Percentiles rank a stretch among this genome's conserved stretches.
phyloP scores from a whole-genome alignment of 1,140 invertebrate species.

The Diachasmimorpha longicaudata region DNA sequence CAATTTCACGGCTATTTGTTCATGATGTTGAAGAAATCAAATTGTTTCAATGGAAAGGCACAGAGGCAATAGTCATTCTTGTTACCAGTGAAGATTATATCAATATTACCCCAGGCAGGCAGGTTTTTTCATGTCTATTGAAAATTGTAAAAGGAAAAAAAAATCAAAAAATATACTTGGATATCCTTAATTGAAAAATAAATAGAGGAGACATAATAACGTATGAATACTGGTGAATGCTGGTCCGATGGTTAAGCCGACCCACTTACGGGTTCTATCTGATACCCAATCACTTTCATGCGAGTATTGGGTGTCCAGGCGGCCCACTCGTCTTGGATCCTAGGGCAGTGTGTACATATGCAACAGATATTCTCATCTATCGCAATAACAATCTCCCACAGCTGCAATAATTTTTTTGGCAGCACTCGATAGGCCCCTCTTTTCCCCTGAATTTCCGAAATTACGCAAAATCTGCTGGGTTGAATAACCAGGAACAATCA shows the following conservation, averaged over 20 bases:
- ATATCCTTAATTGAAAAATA: neutral
- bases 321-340: constrained; percentile 21
- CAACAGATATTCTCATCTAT: neutral
- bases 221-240: constrained; percentile 10
- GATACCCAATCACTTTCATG: constrained; percentile 38
- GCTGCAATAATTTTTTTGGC: neutral
- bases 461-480: neutral
- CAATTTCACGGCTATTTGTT: too few species aligned
- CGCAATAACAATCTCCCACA: neutral
- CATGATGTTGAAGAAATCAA: too few species aligned
- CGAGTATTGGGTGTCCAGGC: constrained; percentile 13
- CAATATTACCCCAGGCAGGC: too few species aligned
- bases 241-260: constrained; percentile 14
- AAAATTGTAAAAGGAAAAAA: too few species aligned
- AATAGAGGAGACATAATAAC: neutral
- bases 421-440: neutral
- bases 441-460: neutral
- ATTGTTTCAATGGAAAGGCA: too few species aligned
- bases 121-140: too few species aligned
- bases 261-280: constrained; percentile 37
- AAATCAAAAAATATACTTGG: too few species aligned
- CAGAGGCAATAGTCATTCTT: too few species aligned
- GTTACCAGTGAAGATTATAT: too few species aligned
- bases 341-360: constrained; percentile 34
- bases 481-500: constrained; percentile 35